Evolutionary conservation across 2,797 vertebrate species (phyloP), one percentile per base, ranked within the genome.

Genomic region (Sebastes hubbsi): DNA sequence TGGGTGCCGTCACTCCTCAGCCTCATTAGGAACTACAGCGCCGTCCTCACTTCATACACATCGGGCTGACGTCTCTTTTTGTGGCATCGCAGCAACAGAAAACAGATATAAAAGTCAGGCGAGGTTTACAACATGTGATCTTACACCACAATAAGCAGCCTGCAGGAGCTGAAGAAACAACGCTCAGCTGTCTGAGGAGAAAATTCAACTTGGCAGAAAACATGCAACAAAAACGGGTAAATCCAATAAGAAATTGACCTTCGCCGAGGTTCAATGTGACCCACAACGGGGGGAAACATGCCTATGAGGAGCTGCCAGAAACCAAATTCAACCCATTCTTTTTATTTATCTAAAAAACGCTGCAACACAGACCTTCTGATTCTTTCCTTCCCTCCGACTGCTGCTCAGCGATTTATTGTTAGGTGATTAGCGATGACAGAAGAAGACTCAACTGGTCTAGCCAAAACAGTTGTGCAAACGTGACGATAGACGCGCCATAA

Each of bases 381-480:
- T 59, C 56, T 8, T 27, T 25, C 24, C 24, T 64, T 72, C 76
- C 46, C 61, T 58, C 22, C 2, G 14, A 55, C 42, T 16, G 58
- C 75, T 9, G 80, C 75, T 72, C 62, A 5, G 66, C 77, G 88
- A 91, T 92, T 91, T 88, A 88, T 88, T 73, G 79, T 86, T 24
- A 81, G 87, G 91, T 94, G 91, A 95, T 90, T 87, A 87, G 89
- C 24, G 93, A 88, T 90, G 94, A 95, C 88, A 87, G 92, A 94
- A 83, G 66, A 73, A 73, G 86, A 89, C 88, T 94, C 86, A 65
- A 89, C 78, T 66, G 46, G 84, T 87, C 78, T 83, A 94, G 94
- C 91, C 94, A 93, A 95, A 95, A 95, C 94, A 94, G 91, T 89
- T 85, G 88, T 75, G 84, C 65, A 66, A 88, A 93, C 56, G 93